phyloP scores from a whole-genome alignment of 2,888 invertebrate species.

The Macrophya alboannulata region DNA sequence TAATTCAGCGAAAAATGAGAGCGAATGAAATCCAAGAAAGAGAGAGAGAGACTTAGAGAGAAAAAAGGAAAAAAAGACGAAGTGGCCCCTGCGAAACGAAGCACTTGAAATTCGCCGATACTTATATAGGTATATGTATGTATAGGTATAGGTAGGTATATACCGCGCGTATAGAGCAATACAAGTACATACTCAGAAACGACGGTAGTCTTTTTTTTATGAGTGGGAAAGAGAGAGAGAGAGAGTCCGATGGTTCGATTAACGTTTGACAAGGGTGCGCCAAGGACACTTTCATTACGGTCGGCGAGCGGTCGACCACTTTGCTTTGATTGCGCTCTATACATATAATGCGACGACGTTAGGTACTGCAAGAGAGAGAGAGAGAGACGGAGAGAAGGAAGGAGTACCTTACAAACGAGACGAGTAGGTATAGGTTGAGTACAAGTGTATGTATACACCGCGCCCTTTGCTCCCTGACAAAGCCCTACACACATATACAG shows the following conservation, averaged over 20 bases:
- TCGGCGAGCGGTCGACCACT: conserved; percentile 50
- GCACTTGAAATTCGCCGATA: neutral
- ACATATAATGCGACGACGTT: conserved; percentile 13
- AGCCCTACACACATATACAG: neutral
- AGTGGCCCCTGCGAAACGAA: neutral
- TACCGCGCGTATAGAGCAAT: conserved; percentile 11
- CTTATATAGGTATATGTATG: neutral
- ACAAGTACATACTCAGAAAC: neutral
- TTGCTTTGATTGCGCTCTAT: conserved; percentile 47
- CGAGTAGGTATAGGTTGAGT: neutral
- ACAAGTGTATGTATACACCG: neutral
- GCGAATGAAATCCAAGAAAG: too few species aligned
- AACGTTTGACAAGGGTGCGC: conserved; percentile 56
- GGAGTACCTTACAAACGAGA: neutral
- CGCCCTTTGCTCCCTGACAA: conserved; percentile 31
- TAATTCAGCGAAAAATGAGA: neutral
- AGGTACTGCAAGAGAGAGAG: neutral
- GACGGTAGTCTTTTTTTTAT: conserved; percentile 8
- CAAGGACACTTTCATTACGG: conserved; percentile 53
- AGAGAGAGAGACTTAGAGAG: neutral
- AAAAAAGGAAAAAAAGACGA: neutral
- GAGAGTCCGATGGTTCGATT: conserved; percentile 39
- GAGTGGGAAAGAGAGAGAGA: conserved; percentile 17
- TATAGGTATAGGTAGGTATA: neutral
- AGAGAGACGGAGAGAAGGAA: neutral